Percentiles rank a stretch among this genome's conserved stretches.
These are phyloP conservation scores for Arothron firmamentum DNA, from an alignment of 2,113 vertebrate genomes.

Conservation along the genomic window DNA sequence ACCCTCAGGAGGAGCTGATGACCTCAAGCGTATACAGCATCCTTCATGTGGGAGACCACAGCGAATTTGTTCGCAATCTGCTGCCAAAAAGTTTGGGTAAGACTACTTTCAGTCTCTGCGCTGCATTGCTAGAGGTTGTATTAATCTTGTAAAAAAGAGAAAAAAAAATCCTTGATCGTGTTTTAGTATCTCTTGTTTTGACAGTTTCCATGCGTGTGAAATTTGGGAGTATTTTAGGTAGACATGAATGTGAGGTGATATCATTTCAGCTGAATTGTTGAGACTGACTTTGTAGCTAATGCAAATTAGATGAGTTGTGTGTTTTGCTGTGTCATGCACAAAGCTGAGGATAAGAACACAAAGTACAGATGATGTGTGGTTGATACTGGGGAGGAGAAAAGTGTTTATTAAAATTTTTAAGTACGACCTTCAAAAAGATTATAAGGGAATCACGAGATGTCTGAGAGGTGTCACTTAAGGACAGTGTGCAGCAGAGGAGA, in stretches of 20 bases:
- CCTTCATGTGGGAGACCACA: conserved; percentile 93
- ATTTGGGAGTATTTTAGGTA: conserved; percentile 6
- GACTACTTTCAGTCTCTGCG: background rate
- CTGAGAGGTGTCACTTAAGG: background rate
- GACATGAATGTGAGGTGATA: conserved; percentile 4
- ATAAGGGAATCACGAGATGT: background rate
- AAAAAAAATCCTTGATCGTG: background rate
- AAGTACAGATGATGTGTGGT: conserved; percentile 11
- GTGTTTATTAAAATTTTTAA: conserved; percentile 10
- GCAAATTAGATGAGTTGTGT: too few species aligned
- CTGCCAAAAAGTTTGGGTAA: conserved; percentile 91
- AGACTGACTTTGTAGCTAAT: too few species aligned
- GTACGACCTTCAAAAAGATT: conserved; percentile 34
- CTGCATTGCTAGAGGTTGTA: background rate
- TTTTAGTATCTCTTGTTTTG: background rate
- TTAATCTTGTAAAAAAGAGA: too few species aligned
- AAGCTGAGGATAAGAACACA: background rate
- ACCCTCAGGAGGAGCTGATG: conserved; percentile 94
- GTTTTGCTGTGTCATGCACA: background rate
- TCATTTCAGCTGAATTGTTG: too few species aligned
- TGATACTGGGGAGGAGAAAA: conserved; percentile 2
- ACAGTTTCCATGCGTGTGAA: conserved; percentile 18
- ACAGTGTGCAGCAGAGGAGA: conserved; percentile 5
- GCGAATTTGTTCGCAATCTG: conserved; percentile 90
- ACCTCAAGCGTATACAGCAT: conserved; percentile 95